These are phyloP conservation scores for Thalassaphorura encarpata DNA, from an alignment of 1,140 invertebrate genomes.

Conservation along the genomic window DNA sequence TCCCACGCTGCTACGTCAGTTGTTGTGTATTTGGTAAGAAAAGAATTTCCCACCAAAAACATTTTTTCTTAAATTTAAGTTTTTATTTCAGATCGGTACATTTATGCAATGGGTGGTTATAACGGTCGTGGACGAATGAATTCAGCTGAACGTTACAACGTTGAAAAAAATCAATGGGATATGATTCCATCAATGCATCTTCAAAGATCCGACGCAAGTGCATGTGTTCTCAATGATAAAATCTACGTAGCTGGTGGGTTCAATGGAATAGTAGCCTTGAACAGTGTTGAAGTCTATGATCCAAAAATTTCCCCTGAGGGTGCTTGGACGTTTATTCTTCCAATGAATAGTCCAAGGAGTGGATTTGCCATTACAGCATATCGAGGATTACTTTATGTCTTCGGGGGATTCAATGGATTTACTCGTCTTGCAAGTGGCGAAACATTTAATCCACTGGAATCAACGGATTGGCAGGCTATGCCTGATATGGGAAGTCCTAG, in stretches of 20 bases:
- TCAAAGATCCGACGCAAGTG: constrained; percentile 36
- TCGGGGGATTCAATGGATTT: constrained; percentile 67
- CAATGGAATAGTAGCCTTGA: constrained; percentile 51
- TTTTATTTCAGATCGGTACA: constrained; percentile 33
- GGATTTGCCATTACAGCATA: constrained; percentile 64
- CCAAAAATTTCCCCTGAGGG: constrained; percentile 46
- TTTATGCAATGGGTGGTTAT: constrained; percentile 47
- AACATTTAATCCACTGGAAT: constrained; percentile 55
- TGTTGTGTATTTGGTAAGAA: constrained; percentile 51
- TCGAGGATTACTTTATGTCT: constrained; percentile 56
- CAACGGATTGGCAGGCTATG: constrained; percentile 52
- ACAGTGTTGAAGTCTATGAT: constrained; percentile 54
- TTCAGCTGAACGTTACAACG: constrained; percentile 40
- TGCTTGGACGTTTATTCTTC: constrained; percentile 61
- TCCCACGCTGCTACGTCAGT: constrained; percentile 60
- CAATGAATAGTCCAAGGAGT: constrained; percentile 65
- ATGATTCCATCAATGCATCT: constrained; percentile 37
- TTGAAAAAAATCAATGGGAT: constrained; percentile 41
- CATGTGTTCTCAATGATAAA: constrained; percentile 33
- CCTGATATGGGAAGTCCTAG: constrained; percentile 70
- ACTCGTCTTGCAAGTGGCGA: constrained; percentile 53
- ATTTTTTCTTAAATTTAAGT: too few relatives aligned
- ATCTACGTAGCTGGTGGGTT: constrained; percentile 55
- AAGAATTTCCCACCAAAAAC: too few relatives aligned
- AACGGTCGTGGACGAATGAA: constrained; percentile 43